Evolutionary conservation across 2,888 invertebrate genomes (phyloP), one percentile per base, ranked within the genome.

Genomic region (Nowickia ferox): DNA sequence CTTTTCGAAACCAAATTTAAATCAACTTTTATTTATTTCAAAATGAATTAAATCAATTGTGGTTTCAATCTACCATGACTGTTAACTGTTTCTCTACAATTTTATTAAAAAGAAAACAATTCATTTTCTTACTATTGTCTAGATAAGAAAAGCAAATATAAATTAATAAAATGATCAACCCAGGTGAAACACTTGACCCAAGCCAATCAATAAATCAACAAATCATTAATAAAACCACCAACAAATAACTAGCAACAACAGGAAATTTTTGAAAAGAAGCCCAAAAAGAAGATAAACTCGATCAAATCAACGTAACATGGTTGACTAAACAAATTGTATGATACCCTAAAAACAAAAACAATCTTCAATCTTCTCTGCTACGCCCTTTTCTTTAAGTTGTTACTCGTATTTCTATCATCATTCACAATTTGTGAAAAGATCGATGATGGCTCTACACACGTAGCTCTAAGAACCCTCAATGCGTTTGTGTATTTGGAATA

Each of bases 171-270:
- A 83, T 75, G 79, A 80, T 86, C 86, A 86, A 72, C 83, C 83
- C 84, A 81, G 77, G 77, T 86, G 80, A 81, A 76, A 80, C 90
- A 91, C 90, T 91, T 91, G 91, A 92, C 92, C 89, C 88, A 80
- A 88, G 87, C 89, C 89, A 90, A 92, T 91, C 90, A 91, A 91
- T 92, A 92, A 91, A 91, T 91, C 91, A 91, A 91, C 91, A 92
- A 89, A 89, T 90, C 91, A 91, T 91, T 91, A 90, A 90, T 90
- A 90, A 89, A 83, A 83, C 77, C 59, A 72, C 68, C 68, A 80
- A 57, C 71, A 40, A 80, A 63, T 68, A 40, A 79, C 22, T 10
- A n/a, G 19, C 30, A 17, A 59, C 3, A 53, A 11, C 9, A 63
- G 10, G 40, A 69, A 61, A 59, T 17, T 42, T 30, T 11, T 46